Conservation (phyloP, 1,140 invertebrate genomes). For the Bombus haemorrhoidalis region DNA sequence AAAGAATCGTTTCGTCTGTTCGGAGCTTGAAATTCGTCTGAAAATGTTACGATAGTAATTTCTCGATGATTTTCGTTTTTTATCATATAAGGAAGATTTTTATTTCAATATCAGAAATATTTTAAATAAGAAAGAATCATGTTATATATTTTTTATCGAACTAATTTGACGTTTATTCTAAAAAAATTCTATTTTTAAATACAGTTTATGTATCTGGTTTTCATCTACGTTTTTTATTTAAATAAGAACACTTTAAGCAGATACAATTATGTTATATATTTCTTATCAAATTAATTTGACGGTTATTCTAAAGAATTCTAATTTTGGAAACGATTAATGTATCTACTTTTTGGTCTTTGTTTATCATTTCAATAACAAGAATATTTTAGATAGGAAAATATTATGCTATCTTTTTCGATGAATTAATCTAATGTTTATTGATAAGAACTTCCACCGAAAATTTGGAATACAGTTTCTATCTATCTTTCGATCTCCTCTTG, state of each 20-base stretch:
- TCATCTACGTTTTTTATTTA: too few relatives aligned
- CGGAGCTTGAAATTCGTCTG: not conserved
- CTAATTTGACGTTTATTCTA: not conserved
- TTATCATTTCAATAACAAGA: not conserved
- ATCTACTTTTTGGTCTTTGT: too few relatives aligned
- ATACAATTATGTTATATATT: too few relatives aligned
- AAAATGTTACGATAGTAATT: not conserved
- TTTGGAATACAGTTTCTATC: not conserved
- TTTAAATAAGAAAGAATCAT: too few relatives aligned
- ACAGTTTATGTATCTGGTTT: not conserved
- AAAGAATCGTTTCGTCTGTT: not conserved
- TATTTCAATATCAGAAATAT: not conserved
- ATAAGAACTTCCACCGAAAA: not conserved
- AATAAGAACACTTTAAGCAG: too few relatives aligned
- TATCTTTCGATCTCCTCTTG: not conserved
- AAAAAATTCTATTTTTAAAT: not conserved
- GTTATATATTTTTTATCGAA: not conserved
- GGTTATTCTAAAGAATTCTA: too few relatives aligned
- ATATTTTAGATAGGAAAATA: not conserved
- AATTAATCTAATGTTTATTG: not conserved
- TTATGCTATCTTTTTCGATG: not conserved
- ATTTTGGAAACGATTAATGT: too few relatives aligned
- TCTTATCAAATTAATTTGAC: too few relatives aligned
- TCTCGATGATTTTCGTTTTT: not conserved
- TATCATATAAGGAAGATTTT: not conserved